phyloP scores from a whole-genome alignment of 1,140 invertebrate species.

The Trigoniulus corallinus region DNA sequence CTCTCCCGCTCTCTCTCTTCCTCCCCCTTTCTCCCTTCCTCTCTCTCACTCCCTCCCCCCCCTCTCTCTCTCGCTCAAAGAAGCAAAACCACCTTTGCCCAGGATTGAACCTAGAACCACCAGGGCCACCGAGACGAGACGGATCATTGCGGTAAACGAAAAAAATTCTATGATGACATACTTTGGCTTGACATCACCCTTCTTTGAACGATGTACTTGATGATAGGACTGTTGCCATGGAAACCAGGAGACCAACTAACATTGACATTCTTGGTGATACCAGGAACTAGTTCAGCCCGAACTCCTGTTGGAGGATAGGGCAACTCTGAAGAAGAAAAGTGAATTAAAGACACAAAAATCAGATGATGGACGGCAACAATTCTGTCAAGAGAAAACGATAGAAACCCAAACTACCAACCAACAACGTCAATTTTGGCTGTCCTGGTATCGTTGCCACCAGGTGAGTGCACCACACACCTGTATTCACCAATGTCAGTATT shows the following conservation, averaged over 20 bases:
- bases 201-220: slow-evolving; percentile 83
- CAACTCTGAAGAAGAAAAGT: slow-evolving; percentile 41
- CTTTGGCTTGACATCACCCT: slow-evolving; percentile 41
- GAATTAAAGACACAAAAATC: neutral
- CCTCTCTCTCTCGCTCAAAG: too few species aligned
- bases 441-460: slow-evolving; percentile 80
- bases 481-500: slow-evolving; percentile 33
- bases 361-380: too few species aligned
- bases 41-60: too few species aligned
- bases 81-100: too few species aligned
- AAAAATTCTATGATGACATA: neutral
- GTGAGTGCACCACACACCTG: slow-evolving; percentile 43
- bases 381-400: slow-evolving; percentile 4
- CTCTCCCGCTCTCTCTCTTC: too few species aligned
- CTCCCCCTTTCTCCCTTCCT: too few species aligned
- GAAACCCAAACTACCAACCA: slow-evolving; percentile 12
- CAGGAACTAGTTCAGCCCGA: slow-evolving; percentile 40
- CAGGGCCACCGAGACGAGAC: too few species aligned
- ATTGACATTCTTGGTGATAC: slow-evolving; percentile 43
- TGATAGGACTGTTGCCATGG: slow-evolving; percentile 89
- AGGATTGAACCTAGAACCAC: too few species aligned
- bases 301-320: slow-evolving; percentile 82
- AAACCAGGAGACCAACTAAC: slow-evolving; percentile 88
- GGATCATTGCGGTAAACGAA: neutral
- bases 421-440: slow-evolving; percentile 69